Base-by-base conservation (phyloP, 92 coral and sea anemone species). In the Epizoanthus stellaris region DNA sequence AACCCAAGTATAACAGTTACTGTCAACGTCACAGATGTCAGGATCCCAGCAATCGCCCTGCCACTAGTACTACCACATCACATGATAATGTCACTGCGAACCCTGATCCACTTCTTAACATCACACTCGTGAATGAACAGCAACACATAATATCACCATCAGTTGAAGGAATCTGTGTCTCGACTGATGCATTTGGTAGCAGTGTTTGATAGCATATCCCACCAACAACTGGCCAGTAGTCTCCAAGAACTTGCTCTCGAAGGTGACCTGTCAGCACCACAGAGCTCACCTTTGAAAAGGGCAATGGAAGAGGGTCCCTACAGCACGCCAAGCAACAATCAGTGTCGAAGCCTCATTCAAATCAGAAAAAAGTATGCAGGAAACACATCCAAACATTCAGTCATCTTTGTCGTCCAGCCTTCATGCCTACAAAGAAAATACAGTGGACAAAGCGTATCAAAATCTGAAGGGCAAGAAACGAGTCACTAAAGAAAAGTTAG, bases 341-440 rank as follows among this genome's bases (percentile, higher is more conserved):
- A 10, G 54, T 8, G 54, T 76, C 14, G 53, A 76, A 58, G 49
- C 81, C 49, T 73, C 25, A 23, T 36, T 73, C 5, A 76, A 76
- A 58, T 20, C 81, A 9, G 81, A 76, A 47, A 76, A 76, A 58
- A 56, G 6, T 6, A 6, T 76, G 68, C 38, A 76, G 52, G 60
- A 54, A 11, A 56, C 42, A 20, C 67, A 76, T 58, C 81, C 40
- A 6, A 76, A 76, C 68, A 58, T 58, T 38, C 30, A 10, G n/a
- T 74, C 65, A 74, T 74, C 80, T 49, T 36, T 23, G 38, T 74
- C 80, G 54, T 74, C 65, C 38, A 30, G 64, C 42, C 38, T 74
- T 25, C 80, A 74, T 42, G 21, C 65, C 80, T 74, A 54, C 64
- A 71, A 71, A 71, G 76, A 71, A 71, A 71, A 71, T 57, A n/a